Evolutionary conservation across 2,113 vertebrate genomes (phyloP), one percentile per base, ranked within the genome.

Genomic region (Ailurus styani): DNA sequence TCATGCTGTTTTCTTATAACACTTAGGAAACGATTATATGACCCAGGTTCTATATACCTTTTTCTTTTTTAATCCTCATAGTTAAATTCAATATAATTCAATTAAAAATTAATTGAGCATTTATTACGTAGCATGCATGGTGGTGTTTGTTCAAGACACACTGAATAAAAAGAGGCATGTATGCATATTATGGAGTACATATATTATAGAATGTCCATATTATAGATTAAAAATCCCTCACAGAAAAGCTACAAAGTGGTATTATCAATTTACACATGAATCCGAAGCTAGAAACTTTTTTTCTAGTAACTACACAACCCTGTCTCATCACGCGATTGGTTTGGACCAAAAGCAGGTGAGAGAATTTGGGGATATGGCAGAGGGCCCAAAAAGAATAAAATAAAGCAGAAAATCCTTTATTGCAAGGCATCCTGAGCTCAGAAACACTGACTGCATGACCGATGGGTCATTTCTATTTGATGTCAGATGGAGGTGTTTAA

Each of bases 401-500:
- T 94, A 90, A 93, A 92, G 68, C 78, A 72, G 72, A 88, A 90
- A 93, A 50, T 75, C 72, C 87, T 87, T 95, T 72, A 91, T 87
- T 94, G 82, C n/a, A 91, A 96, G 55, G 77, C 47, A 87, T 96
- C 85, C 55, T 34, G 37, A 93, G 64, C 92, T 95, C 87, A 81
- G 92, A 57, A 93, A 93, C 64, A 93, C 55, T 93, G 90, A 96
- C 95, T 78, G 12, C 21, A 15, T 94, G 97, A 97, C 97, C 96
- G 6, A 72, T 50, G 77, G 97, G 96, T 97, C 96, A 96, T 96
- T 97, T 96, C 95, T 97, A 97, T 98, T 98, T 97, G 97, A 95
- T 96, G 95, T 95, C 96, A 77, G 87, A 82, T 52, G 29, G 89
- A 97, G 75, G 84, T 73, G 85, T 96, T 98, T 87, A 97, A 95